Evolutionary conservation across 2,113 vertebrate genomes (phyloP), one percentile per base, ranked within the genome.

Genomic region (Sinosuthora webbiana): DNA sequence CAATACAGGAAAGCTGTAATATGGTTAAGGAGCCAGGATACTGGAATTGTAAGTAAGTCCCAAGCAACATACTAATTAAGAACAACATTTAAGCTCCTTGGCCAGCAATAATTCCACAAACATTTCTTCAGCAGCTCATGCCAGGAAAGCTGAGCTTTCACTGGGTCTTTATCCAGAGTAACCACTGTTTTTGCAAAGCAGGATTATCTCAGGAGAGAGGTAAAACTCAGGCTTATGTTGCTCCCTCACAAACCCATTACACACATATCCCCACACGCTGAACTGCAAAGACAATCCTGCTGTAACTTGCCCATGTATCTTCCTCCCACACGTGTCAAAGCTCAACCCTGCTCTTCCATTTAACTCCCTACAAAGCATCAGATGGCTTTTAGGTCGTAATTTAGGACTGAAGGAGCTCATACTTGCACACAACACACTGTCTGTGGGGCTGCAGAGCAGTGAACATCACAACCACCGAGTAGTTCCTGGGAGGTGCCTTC

Each of bases 391-490:
- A 79, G 69, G 33, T 16, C 63, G 4, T 60, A 81, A 69, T 24
- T 80, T 21, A 96, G 92, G 94, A 79, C 35, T 33, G 53, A 96
- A 62, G 25, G 95, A 97, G 88, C 49, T 68, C 98, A 96, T 98
- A 99, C 99, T 98, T 99, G 98, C 99, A 99, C 56, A 99, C 99
- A 1, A 98, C 98, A 97, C 99, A 99, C 63, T 99, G 99, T 77
- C 99, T 98, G 95, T 99, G 99, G 45, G 99, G 98, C 97, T 99
- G 99, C 59, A 99, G 99, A 2, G 99, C 99, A 15, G 99, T 99
- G 95, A 99, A 99, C 99, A 99, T 99, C 96, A 99, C 98, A 80
- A 99, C 95, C 94, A 99, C 98, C 0, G 99, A 99, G 97, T 99
- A 99, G 96, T 99, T 99, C 53, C 99, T 98, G 31, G 99, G 99